phyloP scores from a whole-genome alignment of 1,140 invertebrate genomes.

The Philotrypesis tridentata region DNA sequence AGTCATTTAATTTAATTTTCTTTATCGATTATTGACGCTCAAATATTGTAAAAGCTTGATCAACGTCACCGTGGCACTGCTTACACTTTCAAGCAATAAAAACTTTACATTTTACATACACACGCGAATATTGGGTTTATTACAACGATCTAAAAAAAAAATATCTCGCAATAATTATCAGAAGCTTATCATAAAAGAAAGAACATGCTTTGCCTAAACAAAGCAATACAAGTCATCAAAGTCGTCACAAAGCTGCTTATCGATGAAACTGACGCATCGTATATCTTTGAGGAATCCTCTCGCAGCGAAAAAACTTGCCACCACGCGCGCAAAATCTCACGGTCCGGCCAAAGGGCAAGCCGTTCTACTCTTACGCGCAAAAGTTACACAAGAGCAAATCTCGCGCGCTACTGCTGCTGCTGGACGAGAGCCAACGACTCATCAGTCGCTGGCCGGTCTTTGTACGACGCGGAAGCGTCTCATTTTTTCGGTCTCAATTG shows the following conservation, averaged over 20 bases:
- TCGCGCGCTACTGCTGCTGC: background rate
- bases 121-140: too few relatives aligned
- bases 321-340: background rate
- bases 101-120: too few relatives aligned
- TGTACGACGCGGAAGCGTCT: constrained; percentile 14
- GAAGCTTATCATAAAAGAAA: background rate
- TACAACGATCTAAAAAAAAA: background rate
- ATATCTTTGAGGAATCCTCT: background rate
- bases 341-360: constrained; percentile 30
- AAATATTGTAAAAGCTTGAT: too few relatives aligned
- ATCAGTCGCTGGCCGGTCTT: constrained; percentile 28
- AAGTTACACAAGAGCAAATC: constrained; percentile 32
- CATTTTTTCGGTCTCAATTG: background rate
- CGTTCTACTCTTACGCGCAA: background rate
- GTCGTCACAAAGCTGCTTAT: background rate
- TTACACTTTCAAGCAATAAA: too few relatives aligned
- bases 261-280: background rate
- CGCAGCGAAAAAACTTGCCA: background rate
- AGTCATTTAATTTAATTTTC: too few relatives aligned
- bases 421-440: constrained; percentile 16
- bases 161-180: background rate
- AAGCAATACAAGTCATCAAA: background rate
- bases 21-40: too few relatives aligned
- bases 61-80: too few relatives aligned
- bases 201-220: background rate